A percentile compares a stretch with the other conserved stretches of the same genome.
phyloP scores from a whole-genome alignment of 2,113 vertebrate species.

The Mirza zaza region DNA sequence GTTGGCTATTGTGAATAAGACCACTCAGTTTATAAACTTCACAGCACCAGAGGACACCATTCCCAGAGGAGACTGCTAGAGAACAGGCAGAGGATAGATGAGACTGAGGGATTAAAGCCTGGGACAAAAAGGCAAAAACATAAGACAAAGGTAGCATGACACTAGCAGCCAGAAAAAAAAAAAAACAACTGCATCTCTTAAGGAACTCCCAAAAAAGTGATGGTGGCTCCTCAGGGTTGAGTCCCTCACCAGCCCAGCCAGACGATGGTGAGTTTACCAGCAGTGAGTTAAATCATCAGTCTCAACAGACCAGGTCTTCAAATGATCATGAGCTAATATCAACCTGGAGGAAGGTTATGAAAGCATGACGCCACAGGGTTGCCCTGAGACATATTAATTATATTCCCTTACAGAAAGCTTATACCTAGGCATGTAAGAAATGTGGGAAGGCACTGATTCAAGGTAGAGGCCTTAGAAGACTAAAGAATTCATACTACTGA shows the following conservation, averaged over 20 bases:
- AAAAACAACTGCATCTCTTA: not conserved
- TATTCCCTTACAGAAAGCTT: not conserved
- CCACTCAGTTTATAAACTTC: not conserved
- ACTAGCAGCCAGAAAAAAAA: not conserved
- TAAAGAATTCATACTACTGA: not conserved
- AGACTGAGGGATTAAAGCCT: not conserved
- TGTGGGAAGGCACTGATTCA: not conserved
- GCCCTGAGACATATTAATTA: not conserved
- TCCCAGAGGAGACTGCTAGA: not conserved
- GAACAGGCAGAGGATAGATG: not conserved
- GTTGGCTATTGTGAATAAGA: not conserved
- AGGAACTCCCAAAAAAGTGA: not conserved
- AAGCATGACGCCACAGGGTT: not conserved
- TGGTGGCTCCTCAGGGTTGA: not conserved
- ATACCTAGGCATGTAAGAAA: not conserved
- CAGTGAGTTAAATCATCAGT: not conserved
- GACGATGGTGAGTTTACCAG: not conserved
- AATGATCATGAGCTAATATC: not conserved
- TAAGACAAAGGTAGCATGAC: not conserved
- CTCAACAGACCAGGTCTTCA: not conserved
- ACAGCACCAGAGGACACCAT: not conserved
- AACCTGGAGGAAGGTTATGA: not conserved
- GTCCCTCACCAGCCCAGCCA: not conserved
- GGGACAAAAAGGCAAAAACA: not conserved
- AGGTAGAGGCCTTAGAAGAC: not conserved